These are phyloP conservation scores for Drosophila testacea DNA, from an alignment of 2,888 invertebrate species.

Conservation along the genomic window DNA sequence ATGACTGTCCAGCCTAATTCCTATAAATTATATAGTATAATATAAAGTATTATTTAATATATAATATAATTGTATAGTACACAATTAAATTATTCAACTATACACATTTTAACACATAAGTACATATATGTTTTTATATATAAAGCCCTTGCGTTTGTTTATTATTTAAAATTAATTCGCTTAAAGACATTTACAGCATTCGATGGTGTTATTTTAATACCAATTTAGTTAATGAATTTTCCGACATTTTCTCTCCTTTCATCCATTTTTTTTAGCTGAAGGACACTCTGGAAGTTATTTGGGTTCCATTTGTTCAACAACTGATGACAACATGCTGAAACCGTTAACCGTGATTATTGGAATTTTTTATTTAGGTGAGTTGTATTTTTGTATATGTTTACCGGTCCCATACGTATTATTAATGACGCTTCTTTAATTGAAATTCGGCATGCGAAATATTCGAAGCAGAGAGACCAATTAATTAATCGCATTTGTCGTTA, in stretches of 20 bases:
- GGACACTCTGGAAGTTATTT: conserved; percentile 32
- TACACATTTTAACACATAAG: neutral
- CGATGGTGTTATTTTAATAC: conserved; percentile 29
- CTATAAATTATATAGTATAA: no score
- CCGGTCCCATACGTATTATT: conserved; percentile 41
- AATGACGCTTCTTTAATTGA: conserved; percentile 62
- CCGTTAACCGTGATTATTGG: conserved; percentile 78
- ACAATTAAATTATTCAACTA: no score
- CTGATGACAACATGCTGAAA: conserved; percentile 79
- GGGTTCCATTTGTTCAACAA: conserved; percentile 56
- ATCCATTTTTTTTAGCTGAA: conserved; percentile 59
- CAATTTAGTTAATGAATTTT: conserved; percentile 56
- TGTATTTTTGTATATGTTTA: conserved; percentile 7
- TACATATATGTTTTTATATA: neutral
- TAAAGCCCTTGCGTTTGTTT: neutral
- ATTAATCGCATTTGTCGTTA: conserved; percentile 60
- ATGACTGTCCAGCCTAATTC: neutral
- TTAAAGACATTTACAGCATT: conserved; percentile 8
- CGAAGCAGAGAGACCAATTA: conserved; percentile 23
- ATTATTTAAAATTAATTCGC: conserved; percentile 3
- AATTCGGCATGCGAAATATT: conserved; percentile 55
- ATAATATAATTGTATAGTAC: no score
- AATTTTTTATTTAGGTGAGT: conserved; percentile 82
- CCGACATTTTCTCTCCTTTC: conserved; percentile 2
- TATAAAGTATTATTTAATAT: no score